Evolutionary conservation across 2,888 invertebrate species (phyloP).

Genomic region (Leptopilina myrica): DNA sequence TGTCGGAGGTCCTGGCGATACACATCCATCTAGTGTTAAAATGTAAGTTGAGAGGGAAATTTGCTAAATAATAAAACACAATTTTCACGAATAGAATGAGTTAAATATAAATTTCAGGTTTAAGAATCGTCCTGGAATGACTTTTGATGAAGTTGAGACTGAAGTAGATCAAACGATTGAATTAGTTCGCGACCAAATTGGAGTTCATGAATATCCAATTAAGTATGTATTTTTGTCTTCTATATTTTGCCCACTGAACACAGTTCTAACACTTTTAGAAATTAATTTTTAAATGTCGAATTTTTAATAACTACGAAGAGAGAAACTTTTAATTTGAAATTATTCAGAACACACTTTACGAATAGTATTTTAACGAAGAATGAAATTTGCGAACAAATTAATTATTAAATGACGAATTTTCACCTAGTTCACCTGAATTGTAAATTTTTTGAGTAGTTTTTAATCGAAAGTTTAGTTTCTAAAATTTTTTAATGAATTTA

Average conservation of each 20-base stretch:
- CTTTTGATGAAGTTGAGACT: constrained; percentile 90
- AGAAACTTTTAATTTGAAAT: no score
- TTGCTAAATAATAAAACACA: neutral
- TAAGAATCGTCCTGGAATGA: constrained; percentile 96
- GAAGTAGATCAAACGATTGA: constrained; percentile 94
- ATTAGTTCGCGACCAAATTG: constrained; percentile 86
- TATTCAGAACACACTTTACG: no score
- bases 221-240: constrained; percentile 83
- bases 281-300: no score
- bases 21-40: constrained; percentile 91
- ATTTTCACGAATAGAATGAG: constrained; percentile 32
- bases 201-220: constrained; percentile 91
- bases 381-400: no score
- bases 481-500: no score
- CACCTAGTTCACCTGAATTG: no score
- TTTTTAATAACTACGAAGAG: no score
- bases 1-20: constrained; percentile 91
- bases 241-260: neutral
- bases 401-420: no score
- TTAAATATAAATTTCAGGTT: constrained; percentile 79
- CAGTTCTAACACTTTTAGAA: no score
- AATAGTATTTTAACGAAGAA: no score
- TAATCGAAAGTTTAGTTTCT: no score
- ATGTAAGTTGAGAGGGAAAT: constrained; percentile 82
- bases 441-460: no score